A percentile compares a stretch with the other conserved stretches of the same genome.
These are phyloP conservation scores for Diplodus sargus DNA, from an alignment of 2,797 vertebrate genomes.

Conservation along the genomic window DNA sequence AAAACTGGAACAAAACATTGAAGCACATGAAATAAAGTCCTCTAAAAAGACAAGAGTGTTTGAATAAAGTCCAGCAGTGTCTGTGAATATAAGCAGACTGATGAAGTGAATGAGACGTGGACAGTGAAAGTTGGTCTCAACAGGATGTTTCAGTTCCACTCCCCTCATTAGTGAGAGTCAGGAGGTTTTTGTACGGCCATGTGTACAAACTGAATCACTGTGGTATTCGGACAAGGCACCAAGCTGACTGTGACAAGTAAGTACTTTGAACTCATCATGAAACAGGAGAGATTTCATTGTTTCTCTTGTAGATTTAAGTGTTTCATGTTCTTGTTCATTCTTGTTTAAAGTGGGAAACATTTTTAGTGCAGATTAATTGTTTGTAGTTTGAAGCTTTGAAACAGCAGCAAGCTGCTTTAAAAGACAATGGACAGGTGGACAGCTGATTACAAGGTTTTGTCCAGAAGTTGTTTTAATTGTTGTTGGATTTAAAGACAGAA, in stretches of 20 bases:
- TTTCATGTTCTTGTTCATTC: too few relatives aligned
- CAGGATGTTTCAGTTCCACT: neutral
- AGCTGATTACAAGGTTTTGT: too few relatives aligned
- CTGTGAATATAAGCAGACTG: neutral
- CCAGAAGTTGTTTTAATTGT: too few relatives aligned
- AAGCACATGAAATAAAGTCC: too few relatives aligned
- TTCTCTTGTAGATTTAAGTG: neutral
- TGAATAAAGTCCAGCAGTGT: conserved; percentile 5
- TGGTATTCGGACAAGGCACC: conserved; percentile 73
- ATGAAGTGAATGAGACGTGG: neutral
- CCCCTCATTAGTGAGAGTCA: neutral
- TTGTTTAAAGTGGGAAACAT: too few relatives aligned
- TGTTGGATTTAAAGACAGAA: too few relatives aligned
- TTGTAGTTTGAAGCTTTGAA: too few relatives aligned
- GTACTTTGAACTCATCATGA: neutral
- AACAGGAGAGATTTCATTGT: neutral
- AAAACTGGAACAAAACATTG: too few relatives aligned
- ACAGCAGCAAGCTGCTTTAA: too few relatives aligned
- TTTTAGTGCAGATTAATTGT: too few relatives aligned
- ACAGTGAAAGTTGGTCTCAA: neutral
- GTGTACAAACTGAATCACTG: conserved; percentile 62
- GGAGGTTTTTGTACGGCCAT: conserved; percentile 4
- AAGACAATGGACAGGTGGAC: too few relatives aligned
- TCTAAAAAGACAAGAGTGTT: too few relatives aligned
- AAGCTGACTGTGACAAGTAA: conserved; percentile 60